Evolutionary conservation across 2,888 invertebrate species (phyloP), one percentile per base, ranked within the genome.

Genomic region (Cheiracanthium punctorium): DNA sequence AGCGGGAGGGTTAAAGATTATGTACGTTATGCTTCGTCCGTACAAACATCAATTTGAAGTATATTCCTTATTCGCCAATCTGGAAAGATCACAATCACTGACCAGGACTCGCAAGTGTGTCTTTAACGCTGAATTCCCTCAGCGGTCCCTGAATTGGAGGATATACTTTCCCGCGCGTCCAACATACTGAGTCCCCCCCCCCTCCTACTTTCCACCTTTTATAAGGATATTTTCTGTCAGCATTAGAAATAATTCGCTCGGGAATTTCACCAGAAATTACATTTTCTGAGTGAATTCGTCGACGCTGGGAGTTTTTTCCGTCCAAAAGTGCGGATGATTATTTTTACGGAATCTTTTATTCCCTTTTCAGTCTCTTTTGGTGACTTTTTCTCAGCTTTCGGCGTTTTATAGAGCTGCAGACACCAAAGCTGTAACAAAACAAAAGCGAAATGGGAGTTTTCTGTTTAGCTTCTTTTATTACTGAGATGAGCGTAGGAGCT

Each of bases 201-300:
- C 69, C 12, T 12, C 33, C 30, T n/a, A 7, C 73, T 33, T 30
- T 58, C 37, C 71, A 37, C 69, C 33, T 69, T n/a, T 69, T 33
- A 69, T 69, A 33, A n/a, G n/a, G 32, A 69, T 69, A 69, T 84
- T 85, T 64, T 28, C 52, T 67, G 33, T 74, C 24, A 58, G 32
- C n/a, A 73, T 85, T 85, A 79, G 79, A 74, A 85, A 79, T 80
- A 79, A 85, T 69, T 79, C 84, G 48, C 74, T 2, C 7, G 79
- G 52, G 84, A 79, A 29, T 74, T 79, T 29, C 69, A 65, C 58
- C 41, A 85, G 84, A 85, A 85, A 85, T 85, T 79, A 85, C 79
- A 85, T 80, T 85, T 85, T 85, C 79, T 69, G 84, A 85, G 79
- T 74, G 79, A 79, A 85, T 73, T 69, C 69, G 84, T 69, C 73